A percentile compares a stretch with the other conserved stretches of the same genome.
Conservation (phyloP, 2,113 vertebrate species). For the Phalacrocorax aristotelis region DNA sequence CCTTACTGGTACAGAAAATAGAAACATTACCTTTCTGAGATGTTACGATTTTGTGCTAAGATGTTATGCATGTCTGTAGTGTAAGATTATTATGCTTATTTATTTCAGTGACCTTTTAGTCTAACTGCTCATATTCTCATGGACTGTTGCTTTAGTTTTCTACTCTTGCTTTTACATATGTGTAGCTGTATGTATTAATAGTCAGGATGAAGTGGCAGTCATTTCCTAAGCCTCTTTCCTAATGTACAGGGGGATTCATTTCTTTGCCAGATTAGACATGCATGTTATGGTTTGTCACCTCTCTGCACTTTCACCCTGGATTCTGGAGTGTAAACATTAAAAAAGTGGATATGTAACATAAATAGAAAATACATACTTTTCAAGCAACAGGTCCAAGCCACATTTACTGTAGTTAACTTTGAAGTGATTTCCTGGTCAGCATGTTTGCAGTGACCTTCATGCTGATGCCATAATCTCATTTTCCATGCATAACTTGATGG, state of each 20-base stretch:
- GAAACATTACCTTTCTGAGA: background rate
- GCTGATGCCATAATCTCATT: slow-evolving; percentile 58
- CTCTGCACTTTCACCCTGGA: background rate
- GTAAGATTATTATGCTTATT: background rate
- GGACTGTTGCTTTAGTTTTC: background rate
- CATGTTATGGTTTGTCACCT: background rate
- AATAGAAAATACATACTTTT: background rate
- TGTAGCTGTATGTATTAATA: background rate
- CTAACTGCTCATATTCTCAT: background rate
- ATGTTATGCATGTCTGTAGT: background rate
- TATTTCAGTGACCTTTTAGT: background rate
- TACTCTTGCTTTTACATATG: rapidly evolving
- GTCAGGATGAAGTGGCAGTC: background rate
- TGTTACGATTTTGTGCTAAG: background rate
- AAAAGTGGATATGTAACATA: background rate
- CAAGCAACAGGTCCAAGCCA: background rate
- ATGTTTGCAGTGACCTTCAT: slow-evolving; percentile 32
- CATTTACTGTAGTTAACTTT: background rate
- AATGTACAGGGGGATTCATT: background rate
- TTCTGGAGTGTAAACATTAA: background rate
- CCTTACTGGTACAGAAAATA: background rate
- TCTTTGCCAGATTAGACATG: background rate
- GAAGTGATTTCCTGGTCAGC: slow-evolving; percentile 45
- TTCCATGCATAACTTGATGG: slow-evolving; percentile 59
- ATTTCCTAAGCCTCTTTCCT: background rate